Percentiles rank a stretch among this genome's conserved stretches.
phyloP scores from a whole-genome alignment of 2,888 invertebrate genomes.

The Pyralis farinalis region DNA sequence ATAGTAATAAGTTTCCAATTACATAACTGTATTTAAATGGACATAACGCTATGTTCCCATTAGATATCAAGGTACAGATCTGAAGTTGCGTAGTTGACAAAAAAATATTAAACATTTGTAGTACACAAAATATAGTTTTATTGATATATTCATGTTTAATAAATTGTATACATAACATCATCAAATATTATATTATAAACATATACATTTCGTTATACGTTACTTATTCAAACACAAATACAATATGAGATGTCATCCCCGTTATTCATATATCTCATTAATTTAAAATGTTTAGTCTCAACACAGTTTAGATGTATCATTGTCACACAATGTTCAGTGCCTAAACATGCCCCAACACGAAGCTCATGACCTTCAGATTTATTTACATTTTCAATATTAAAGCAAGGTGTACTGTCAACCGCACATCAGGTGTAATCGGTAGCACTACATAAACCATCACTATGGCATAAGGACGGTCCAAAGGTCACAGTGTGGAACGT shows the following conservation, averaged over 20 bases:
- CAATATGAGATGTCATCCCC: constrained; percentile 80
- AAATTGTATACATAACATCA: constrained; percentile 82
- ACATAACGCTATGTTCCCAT: constrained; percentile 2
- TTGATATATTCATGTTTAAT: constrained; percentile 81
- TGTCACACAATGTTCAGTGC: constrained; percentile 55
- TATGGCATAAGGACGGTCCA: no score
- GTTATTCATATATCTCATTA: constrained; percentile 62
- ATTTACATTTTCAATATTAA: constrained; percentile 69
- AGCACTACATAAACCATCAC: no score
- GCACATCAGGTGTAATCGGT: no score
- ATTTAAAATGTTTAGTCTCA: constrained; percentile 62
- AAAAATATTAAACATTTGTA: constrained; percentile 65
- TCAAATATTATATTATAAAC: constrained; percentile 81
- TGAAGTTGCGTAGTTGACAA: constrained; percentile 18
- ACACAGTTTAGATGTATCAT: constrained; percentile 51
- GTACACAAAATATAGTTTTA: constrained; percentile 82
- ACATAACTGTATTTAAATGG: constrained; percentile 6
- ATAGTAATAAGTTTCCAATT: constrained; percentile 12
- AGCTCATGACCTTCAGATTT: constrained; percentile 61
- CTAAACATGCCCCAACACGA: constrained; percentile 53
- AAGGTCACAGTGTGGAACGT: no score
- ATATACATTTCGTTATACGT: constrained; percentile 81
- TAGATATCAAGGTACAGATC: neutral
- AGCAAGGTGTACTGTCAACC: no score
- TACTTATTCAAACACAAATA: constrained; percentile 79